phyloP scores from a whole-genome alignment of 2,797 vertebrate genomes.

The Dermochelys coriacea region DNA sequence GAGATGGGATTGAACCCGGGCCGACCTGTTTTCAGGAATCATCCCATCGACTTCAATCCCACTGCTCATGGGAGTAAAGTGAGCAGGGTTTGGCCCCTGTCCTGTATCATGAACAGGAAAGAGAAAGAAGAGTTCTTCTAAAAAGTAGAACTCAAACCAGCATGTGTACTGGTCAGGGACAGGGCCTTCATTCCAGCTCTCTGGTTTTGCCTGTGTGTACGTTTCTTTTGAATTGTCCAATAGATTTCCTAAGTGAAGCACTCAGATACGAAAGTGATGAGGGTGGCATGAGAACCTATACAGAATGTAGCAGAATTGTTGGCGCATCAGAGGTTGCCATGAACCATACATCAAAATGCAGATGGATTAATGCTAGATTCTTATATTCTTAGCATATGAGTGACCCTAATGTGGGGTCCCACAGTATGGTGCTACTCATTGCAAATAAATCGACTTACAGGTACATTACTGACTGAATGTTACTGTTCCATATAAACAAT shows the following conservation, averaged over 20 bases:
- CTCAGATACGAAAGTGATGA: neutral
- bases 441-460: accelerated
- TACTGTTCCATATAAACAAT: neutral
- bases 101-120: neutral
- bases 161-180: neutral
- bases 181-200: neutral
- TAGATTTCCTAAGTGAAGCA: neutral
- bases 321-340: too few relatives aligned
- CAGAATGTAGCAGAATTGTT: neutral
- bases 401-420: neutral
- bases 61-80: neutral
- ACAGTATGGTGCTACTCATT: neutral
- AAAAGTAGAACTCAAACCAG: neutral
- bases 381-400: accelerated
- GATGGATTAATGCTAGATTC: neutral
- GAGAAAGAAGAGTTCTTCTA: too few relatives aligned
- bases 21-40: neutral
- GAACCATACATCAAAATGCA: neutral
- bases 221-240: neutral
- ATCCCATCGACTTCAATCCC: neutral
- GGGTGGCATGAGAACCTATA: neutral
- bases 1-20: neutral
- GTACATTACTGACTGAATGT: neutral
- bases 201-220: neutral
- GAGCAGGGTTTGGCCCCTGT: neutral